Percentiles rank a stretch among this genome's conserved stretches.
phyloP scores from a whole-genome alignment of 2,113 vertebrate species.

The Gambusia holbrooki region DNA sequence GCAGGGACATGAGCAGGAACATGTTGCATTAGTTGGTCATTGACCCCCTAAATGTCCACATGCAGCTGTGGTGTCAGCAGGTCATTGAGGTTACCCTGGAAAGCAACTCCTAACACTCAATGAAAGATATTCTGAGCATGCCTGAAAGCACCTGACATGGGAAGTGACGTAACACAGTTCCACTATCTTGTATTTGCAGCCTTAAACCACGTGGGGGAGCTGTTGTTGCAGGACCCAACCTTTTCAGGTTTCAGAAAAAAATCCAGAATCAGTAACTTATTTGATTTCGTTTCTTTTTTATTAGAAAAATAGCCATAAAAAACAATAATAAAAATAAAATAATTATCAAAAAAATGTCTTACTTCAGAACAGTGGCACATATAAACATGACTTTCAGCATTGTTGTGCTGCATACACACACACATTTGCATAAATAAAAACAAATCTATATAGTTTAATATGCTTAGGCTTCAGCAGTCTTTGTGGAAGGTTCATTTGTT shows the following conservation, averaged over 20 bases:
- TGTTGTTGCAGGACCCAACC: slow-evolving; percentile 11
- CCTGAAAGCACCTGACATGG: no score
- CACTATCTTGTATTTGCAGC: background rate
- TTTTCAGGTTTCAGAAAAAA: background rate
- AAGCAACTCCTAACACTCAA: background rate
- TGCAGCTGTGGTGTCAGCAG: slow-evolving; percentile 1
- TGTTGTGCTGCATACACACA: background rate
- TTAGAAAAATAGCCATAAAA: background rate
- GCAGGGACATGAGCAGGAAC: background rate
- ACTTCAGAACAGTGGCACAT: background rate
- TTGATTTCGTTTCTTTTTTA: slow-evolving; percentile 7
- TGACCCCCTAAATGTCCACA: slow-evolving; percentile 17
- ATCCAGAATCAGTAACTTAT: background rate
- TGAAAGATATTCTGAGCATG: background rate
- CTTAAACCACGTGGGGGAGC: slow-evolving; percentile 38
- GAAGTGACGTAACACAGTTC: background rate
- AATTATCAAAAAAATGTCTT: background rate
- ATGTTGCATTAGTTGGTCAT: background rate
- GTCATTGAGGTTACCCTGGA: background rate
- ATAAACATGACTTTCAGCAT: background rate
- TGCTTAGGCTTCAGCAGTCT: slow-evolving; percentile 5
- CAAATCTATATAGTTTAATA: slow-evolving; percentile 30
- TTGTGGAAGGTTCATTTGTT: slow-evolving; percentile 2
- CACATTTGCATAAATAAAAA: slow-evolving; percentile 27
- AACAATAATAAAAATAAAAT: background rate